A percentile compares a stretch with the other conserved stretches of the same genome.
Conservation (phyloP, 2,113 vertebrate genomes). For the Phasianus colchicus region DNA sequence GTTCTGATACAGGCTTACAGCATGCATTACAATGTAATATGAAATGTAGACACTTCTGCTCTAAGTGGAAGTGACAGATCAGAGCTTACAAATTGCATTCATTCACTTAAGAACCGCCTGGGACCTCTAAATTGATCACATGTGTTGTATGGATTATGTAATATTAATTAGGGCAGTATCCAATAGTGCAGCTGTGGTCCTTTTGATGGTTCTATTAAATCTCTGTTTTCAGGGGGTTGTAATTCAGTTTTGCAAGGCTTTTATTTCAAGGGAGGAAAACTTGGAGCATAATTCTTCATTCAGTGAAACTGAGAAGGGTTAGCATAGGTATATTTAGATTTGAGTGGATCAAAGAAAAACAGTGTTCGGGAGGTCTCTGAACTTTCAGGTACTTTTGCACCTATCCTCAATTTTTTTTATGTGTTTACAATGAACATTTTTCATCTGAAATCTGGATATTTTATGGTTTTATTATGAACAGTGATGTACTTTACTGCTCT, state of each 20-base stretch:
- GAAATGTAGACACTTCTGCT: slow-evolving; percentile 62
- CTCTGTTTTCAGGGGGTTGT: slow-evolving; percentile 26
- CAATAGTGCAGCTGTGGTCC: slow-evolving; percentile 66
- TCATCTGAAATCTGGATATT: not conserved
- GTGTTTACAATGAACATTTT: not conserved
- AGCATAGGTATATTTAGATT: not conserved
- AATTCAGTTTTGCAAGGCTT: slow-evolving; percentile 23
- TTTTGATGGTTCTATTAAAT: slow-evolving; percentile 60
- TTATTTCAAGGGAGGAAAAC: not conserved
- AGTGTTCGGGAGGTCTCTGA: not conserved
- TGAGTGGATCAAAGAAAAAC: not conserved
- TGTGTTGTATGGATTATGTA: slow-evolving; percentile 68
- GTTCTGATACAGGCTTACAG: slow-evolving; percentile 57
- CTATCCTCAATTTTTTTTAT: not conserved
- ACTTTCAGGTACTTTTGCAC: not conserved
- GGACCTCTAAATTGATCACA: slow-evolving; percentile 62
- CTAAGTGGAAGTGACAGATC: slow-evolving; percentile 67
- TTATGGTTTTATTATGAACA: not conserved
- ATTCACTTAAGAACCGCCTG: slow-evolving; percentile 55
- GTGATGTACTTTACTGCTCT: not conserved
- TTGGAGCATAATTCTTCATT: not conserved
- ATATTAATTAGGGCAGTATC: slow-evolving; percentile 73
- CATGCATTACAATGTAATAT: slow-evolving; percentile 55
- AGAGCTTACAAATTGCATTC: slow-evolving; percentile 68
- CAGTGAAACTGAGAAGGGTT: not conserved